Evolutionary conservation across 2,113 vertebrate genomes (phyloP), one percentile per base, ranked within the genome.

Genomic region (Hippolais icterina): DNA sequence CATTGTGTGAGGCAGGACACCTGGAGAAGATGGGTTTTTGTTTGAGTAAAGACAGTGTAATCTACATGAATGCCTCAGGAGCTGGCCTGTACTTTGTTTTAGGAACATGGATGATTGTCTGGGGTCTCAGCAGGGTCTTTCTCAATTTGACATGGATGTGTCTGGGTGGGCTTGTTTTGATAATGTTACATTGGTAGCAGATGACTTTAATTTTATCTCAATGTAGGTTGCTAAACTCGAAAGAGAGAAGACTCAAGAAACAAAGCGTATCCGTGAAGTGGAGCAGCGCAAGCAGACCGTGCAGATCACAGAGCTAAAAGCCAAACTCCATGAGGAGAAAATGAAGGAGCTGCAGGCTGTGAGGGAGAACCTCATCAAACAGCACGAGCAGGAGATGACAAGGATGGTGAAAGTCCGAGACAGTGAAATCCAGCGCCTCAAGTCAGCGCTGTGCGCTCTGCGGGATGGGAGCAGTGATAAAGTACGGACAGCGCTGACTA

Each of bases 261-360:
- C 98, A 3, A 99, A 99, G 96, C 97, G 99, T 24, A 99, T 99
- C 47, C 98, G 99, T 0, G 99, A 99, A 93, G 98, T 99, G 97
- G 99, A 99, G 97, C 99, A 99, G 94, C 99, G 99, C 97, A 99
- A 99, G 42, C 99, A 99, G 97, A 99, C 99, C 0, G 99, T 99
- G 83, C 98, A 98, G 89, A 97, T 99, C 90, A 99, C 99, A 0
- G 99, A 99, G 96, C 99, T 99, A 44, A 98, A 99, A 87, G 98
- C 99, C 94, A 99, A 99, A 93, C 99, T 99, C 95, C 99, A 99
- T 11, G 99, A 99, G 95, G 99, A 99, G 76, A 99, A 99, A 94
- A 99, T 99, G 95, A 99, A 99, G 96, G 99, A 99, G 95, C 98
- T 99, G 59, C 99, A 99, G 95, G 98, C 98, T 2, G 98, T 99